A percentile compares a stretch with the other conserved stretches of the same genome.
phyloP scores from a whole-genome alignment of 1,140 invertebrate species.

The Melipona quadrifasciata region DNA sequence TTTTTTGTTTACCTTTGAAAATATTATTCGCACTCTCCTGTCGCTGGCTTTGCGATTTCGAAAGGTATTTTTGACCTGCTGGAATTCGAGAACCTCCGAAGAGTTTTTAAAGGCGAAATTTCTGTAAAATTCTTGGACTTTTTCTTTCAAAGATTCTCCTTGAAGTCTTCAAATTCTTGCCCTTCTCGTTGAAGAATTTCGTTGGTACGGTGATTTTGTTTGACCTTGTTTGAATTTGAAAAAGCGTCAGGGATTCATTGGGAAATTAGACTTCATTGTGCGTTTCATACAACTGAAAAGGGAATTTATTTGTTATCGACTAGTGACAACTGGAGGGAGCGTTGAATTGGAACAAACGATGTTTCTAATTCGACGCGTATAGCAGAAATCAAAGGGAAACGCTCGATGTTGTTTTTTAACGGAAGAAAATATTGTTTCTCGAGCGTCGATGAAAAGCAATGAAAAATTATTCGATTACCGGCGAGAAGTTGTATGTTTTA shows the following conservation, averaged over 20 bases:
- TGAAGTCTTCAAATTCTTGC: background rate
- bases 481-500: no score
- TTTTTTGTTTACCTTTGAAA: background rate
- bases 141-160: no score
- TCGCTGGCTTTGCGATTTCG: background rate
- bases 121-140: no score
- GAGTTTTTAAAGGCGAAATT: background rate
- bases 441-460: background rate
- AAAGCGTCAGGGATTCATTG: background rate
- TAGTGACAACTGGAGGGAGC: background rate
- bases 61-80: background rate
- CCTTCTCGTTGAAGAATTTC: background rate
- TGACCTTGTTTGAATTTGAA: background rate
- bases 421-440: background rate
- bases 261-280: background rate
- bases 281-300: background rate
- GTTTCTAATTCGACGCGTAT: background rate
- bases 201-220: background rate
- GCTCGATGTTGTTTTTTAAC: background rate
- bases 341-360: background rate
- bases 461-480: background rate
- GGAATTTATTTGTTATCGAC: background rate
- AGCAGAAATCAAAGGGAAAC: background rate
- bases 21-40: background rate
- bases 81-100: background rate